Base-by-base conservation (phyloP, 2,113 vertebrate species). In the Colistium nudipinnis region DNA sequence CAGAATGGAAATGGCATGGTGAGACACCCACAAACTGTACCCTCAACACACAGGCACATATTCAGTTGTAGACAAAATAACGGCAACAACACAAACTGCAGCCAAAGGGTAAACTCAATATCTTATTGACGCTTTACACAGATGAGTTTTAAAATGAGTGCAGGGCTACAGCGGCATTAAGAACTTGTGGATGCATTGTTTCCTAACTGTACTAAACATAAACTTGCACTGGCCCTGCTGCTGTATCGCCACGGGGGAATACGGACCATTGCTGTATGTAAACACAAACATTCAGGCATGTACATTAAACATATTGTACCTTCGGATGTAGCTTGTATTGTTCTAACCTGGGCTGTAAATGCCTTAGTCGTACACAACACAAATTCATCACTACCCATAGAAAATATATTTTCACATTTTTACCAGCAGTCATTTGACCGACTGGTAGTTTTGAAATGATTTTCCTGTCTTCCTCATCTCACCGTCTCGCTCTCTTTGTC, bases 11-110 rank as follows among this genome's bases (percentile, higher is more conserved):
- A 41, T 61, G 31, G 20, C 35, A 56, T 10, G 24, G 7, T 61
- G 19, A 63, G 33, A 70, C 62, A 78, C 43, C 61, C 65, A 56
- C 73, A 68, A 14, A 63, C 45, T 35, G 52, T 53, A 74, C 62
- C 30, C 31, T 59, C 62, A 53, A 49, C 72, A 73, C 17, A 4
- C 52, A 70, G 41, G 7, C 35, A 47, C n/a, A 27, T 28, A 38
- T 59, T 51, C 16, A 75, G 43, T 25, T 17, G 20, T 51, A 35
- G 54, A 45, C 22, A 16, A 33, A 61, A 59, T 35, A 62, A 33
- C 44, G 51, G 43, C 14, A 63, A 56, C 3, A 6, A 4, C 9
- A 44, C 36, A 69, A 4, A n/a, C n/a, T 60, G 4, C 1, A 19
- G 33, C 43, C 8, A 22, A 2, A 27, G n/a, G 6, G n/a, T 61